Evolutionary conservation across 1,140 invertebrate species (phyloP), one percentile per base, ranked within the genome.

Genomic region (Steinernema feltiae): DNA sequence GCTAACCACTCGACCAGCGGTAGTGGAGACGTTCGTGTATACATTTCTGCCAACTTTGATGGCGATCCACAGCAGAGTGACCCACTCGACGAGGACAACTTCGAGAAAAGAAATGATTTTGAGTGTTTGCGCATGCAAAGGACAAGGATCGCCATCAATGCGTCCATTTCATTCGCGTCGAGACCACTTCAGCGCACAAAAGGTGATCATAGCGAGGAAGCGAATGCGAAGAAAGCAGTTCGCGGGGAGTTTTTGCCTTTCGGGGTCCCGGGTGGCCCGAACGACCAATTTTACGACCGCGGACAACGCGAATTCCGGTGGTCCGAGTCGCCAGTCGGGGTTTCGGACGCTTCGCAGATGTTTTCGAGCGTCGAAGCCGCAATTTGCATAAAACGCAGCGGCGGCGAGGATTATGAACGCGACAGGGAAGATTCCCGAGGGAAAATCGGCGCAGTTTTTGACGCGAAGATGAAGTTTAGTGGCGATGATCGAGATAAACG

Each of bases 71-170:
- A n/a, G 41, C 7, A 12, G 41, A 46, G 7, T n/a, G n/a, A n/a
- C 41, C 41, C 41, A 46, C 53, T 27, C 53, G 53, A 63, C 53
- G 53, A 63, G 53, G 53, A 63, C 53, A 63, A 63, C 53, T 63
- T 63, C 53, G 15, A n/a, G 3, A 17, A 63, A 15, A 27, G 53
- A 15, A 63, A 15, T 63, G 53, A 63, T 63, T 63, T 27, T 3
- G 53, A 63, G 53, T 63, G 53, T 63, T 63, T 63, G 53, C 53
- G 15, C 7, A 41, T 7, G 35, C 35, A 41, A 41, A 41, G 35
- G 35, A 41, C 35, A 18, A 41, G 35, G 7, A 18, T 7, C 7
- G 35, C 7, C 35, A 7, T 7, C 7, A 63, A 63, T 63, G 7
- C n/a, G 7, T 46, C 41, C 41, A 46, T 46, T n/a, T 46, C 41